These are phyloP conservation scores for Julus scandinavius DNA, from an alignment of 2,888 invertebrate genomes.

Conservation along the genomic window DNA sequence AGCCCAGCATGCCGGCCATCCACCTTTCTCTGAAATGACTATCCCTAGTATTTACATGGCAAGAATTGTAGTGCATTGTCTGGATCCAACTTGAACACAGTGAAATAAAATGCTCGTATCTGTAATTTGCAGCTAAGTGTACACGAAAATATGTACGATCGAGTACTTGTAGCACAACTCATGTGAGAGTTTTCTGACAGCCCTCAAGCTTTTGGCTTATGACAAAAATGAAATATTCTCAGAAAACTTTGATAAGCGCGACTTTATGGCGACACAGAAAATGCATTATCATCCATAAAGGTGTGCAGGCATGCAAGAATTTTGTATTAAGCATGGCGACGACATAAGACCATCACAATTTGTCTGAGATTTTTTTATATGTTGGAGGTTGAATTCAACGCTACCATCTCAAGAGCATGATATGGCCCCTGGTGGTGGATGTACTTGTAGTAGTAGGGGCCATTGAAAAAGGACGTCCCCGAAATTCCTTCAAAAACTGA, in stretches of 20 bases:
- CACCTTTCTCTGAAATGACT: background rate
- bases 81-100: background rate
- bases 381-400: background rate
- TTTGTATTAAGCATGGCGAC: background rate
- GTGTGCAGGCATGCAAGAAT: background rate
- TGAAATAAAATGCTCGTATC: background rate
- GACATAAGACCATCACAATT: background rate
- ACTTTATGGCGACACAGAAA: background rate
- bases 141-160: background rate
- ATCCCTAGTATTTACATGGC: background rate
- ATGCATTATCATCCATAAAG: slow-evolving; percentile 23
- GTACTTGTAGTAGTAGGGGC: background rate
- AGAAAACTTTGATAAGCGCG: background rate
- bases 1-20: slow-evolving; percentile 43
- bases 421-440: background rate
- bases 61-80: background rate
- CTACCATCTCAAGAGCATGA: background rate
- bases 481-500: no score
- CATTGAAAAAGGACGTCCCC: no score
- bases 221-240: background rate
- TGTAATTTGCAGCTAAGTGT: background rate
- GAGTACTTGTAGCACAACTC: background rate
- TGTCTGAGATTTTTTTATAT: slow-evolving; percentile 13
- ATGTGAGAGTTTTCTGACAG: background rate
- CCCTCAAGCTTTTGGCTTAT: background rate